Percentiles rank a stretch among this genome's conserved stretches.
Conservation (phyloP, 2,888 invertebrate genomes). For the Nineta flava region DNA sequence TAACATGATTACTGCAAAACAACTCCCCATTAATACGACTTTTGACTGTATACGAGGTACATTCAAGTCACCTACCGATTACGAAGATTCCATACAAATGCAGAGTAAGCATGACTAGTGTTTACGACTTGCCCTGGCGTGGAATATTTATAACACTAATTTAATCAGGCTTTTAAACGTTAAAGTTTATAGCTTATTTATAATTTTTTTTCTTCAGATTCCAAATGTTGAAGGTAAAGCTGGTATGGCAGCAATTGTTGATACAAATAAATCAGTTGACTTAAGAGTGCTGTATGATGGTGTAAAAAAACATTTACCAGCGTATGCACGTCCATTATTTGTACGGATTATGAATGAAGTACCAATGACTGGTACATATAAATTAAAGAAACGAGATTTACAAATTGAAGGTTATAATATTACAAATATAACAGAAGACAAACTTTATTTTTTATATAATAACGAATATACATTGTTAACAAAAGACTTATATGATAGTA, state of each 20-base stretch:
- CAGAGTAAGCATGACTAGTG: too few relatives aligned
- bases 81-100: too few relatives aligned
- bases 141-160: too few relatives aligned
- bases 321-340: conserved; percentile 82
- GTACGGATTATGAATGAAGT: conserved; percentile 60
- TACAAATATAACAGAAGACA: conserved; percentile 45
- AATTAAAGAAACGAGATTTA: conserved; percentile 77
- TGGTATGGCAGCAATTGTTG: conserved; percentile 85
- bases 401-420: conserved; percentile 74
- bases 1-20: too few relatives aligned
- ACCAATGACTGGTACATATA: conserved; percentile 80
- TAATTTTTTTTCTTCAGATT: conserved; percentile 34
- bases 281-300: conserved; percentile 43
- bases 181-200: too few relatives aligned
- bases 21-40: too few relatives aligned
- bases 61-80: too few relatives aligned
- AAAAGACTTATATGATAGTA: conserved; percentile 19
- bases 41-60: too few relatives aligned
- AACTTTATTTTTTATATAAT: conserved; percentile 46
- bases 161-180: too few relatives aligned
- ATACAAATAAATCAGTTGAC: conserved; percentile 42
- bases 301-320: conserved; percentile 55
- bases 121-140: too few relatives aligned
- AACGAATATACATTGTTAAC: conserved; percentile 20
- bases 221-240: conserved; percentile 72